Evolutionary conservation across 2,888 invertebrate genomes (phyloP).

Genomic region (Unio delphinus): DNA sequence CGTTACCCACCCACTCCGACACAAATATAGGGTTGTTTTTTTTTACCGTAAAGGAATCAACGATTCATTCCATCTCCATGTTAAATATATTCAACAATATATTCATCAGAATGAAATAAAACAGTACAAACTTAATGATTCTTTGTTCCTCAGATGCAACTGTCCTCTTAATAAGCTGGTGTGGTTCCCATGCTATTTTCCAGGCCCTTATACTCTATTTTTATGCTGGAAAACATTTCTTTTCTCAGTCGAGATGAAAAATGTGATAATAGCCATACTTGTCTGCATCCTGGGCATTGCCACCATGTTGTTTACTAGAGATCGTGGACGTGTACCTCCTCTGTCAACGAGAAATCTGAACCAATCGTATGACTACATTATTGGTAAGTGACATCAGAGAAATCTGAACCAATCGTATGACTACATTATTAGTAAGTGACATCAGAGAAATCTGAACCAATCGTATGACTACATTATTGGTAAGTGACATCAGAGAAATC

Average conservation of each 20-base stretch:
- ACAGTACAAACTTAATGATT: no score
- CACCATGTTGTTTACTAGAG: background rate
- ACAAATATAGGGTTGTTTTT: no score
- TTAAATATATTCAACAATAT: no score
- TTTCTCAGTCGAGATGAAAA: background rate
- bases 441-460: constrained; percentile 1
- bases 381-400: constrained; percentile 1
- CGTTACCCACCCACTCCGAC: no score
- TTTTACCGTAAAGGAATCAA: no score
- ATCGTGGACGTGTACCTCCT: background rate
- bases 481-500: background rate
- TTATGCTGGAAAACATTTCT: background rate
- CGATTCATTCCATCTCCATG: no score
- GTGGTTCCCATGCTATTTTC: no score
- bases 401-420: constrained; percentile 9
- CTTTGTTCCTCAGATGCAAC: no score
- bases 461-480: constrained; percentile 13
- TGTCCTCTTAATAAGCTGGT: no score
- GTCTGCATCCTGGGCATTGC: constrained; percentile 1
- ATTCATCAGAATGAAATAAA: no score
- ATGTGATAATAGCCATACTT: constrained; percentile 2
- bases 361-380: constrained; percentile 9
- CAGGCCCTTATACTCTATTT: no score
- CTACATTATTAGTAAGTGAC: constrained; percentile 7
- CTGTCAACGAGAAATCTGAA: constrained; percentile 1